Evolutionary conservation across 2,797 vertebrate genomes (phyloP), one percentile per base, ranked within the genome.

Genomic region (Decapterus maruadsi): DNA sequence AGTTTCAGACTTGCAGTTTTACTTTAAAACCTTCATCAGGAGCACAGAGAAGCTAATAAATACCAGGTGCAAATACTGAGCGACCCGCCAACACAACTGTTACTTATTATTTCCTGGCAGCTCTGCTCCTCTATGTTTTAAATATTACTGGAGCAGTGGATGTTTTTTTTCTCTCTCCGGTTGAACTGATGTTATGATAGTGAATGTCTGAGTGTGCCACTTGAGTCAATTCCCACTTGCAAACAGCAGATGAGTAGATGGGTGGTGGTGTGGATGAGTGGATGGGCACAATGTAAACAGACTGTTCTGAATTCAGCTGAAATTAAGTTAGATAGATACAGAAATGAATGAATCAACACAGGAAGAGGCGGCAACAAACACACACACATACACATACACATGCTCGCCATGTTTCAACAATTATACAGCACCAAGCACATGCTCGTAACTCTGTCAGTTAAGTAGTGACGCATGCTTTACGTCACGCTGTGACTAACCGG

Each of bases 401-500:
- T 13, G 61, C 8, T 53, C 1, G 0, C 10, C 22, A 20, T 3
- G 12, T 66, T 76, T 72, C 22, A 74, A 42, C 66, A 46, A 68
- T 62, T 69, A 66, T 36, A n/a, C 26, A 26, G 26, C 26, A 26
- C 42, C 43, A 45, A 75, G 58, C 17, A 22, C 22, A 67, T 58
- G 61, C 17, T 73, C 11, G 42, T 59, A 77, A 68, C 19, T 55
- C 20, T 57, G 61, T 81, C 62, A 78, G 64, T 40, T 74, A 53
- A 54, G 67, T 31, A 2, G 14, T 89, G 89, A 89, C 55, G 73
- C 75, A 56, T 16, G 68, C 14, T 65, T 55, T 6, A 60, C 48
- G 45, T 79, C 81, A 83, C 61, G 14, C 58, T 75, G 81, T 86
- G 87, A 89, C 79, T 73, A 86, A 89, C 63, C 22, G 55, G 75